Conservation (phyloP, 2,888 invertebrate genomes). For the Orgyia antiqua region DNA sequence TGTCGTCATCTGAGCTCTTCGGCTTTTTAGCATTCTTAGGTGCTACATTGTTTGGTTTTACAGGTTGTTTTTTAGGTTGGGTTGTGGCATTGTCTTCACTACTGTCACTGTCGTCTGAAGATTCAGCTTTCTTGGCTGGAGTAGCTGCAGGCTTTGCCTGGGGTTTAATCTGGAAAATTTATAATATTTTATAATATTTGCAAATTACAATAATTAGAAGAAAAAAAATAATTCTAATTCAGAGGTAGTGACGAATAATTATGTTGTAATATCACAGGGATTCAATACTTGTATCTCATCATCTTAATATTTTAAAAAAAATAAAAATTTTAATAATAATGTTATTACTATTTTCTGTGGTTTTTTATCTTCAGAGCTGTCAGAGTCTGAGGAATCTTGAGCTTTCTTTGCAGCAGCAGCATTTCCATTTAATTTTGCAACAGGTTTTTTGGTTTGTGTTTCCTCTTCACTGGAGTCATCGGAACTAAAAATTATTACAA, state of each 20-base stretch:
- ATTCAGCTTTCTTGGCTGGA: slow-evolving; percentile 21
- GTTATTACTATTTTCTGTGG: slow-evolving; percentile 35
- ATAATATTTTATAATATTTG: neutral
- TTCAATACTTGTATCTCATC: slow-evolving; percentile 44
- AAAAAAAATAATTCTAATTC: slow-evolving; percentile 11
- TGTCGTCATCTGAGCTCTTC: slow-evolving; percentile 47
- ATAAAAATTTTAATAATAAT: slow-evolving; percentile 1
- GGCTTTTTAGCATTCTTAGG: slow-evolving; percentile 33
- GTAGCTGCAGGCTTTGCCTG: slow-evolving; percentile 13
- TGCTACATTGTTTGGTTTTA: slow-evolving; percentile 32
- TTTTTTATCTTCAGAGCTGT: slow-evolving; percentile 60
- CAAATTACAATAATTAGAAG: neutral
- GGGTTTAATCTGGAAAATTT: slow-evolving; percentile 14
- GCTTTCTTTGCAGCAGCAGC: slow-evolving; percentile 42
- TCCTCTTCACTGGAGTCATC: slow-evolving; percentile 47
- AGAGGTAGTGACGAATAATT: slow-evolving; percentile 69
- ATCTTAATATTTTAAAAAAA: slow-evolving; percentile 19
- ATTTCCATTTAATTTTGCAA: slow-evolving; percentile 48
- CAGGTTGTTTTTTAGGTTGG: slow-evolving; percentile 33
- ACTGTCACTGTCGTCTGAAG: slow-evolving; percentile 26
- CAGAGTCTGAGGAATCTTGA: slow-evolving; percentile 56
- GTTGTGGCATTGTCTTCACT: slow-evolving; percentile 33
- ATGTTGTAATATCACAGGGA: slow-evolving; percentile 35
- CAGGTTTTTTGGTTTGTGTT: slow-evolving; percentile 32
- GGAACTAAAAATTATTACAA: slow-evolving; percentile 10